These are phyloP conservation scores for Struthidea cinerea DNA, from an alignment of 2,113 vertebrate genomes.

Conservation along the genomic window DNA sequence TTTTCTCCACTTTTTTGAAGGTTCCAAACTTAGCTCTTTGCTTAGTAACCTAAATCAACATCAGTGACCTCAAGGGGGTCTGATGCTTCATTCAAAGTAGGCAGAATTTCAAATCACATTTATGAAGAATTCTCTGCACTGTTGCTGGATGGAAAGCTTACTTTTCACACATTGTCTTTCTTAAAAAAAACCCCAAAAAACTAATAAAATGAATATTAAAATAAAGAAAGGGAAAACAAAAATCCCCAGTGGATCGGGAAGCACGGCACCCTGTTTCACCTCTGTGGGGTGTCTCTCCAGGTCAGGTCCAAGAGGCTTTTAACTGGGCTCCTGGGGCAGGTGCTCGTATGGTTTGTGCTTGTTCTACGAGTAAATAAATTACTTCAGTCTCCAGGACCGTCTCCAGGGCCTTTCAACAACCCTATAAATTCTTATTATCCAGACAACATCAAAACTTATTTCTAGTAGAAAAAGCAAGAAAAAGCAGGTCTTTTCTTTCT, in stretches of 20 bases:
- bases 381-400: background rate
- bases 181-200: background rate
- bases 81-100: background rate
- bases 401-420: conserved; percentile 17
- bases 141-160: background rate
- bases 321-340: background rate
- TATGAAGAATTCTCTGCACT: background rate
- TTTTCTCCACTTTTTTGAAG: background rate
- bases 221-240: background rate
- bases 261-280: background rate
- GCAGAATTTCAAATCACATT: background rate
- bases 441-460: background rate
- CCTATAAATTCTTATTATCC: conserved; percentile 12
- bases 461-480: background rate
- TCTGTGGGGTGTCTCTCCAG: background rate
- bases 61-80: background rate
- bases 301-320: background rate
- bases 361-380: background rate
- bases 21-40: background rate
- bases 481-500: background rate
- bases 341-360: background rate
- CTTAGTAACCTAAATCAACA: background rate
- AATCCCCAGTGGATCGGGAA: background rate
- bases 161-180: background rate
- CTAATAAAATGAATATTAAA: rapidly evolving